These are phyloP conservation scores for Philereme transversata DNA, from an alignment of 2,888 invertebrate species.

Conservation along the genomic window DNA sequence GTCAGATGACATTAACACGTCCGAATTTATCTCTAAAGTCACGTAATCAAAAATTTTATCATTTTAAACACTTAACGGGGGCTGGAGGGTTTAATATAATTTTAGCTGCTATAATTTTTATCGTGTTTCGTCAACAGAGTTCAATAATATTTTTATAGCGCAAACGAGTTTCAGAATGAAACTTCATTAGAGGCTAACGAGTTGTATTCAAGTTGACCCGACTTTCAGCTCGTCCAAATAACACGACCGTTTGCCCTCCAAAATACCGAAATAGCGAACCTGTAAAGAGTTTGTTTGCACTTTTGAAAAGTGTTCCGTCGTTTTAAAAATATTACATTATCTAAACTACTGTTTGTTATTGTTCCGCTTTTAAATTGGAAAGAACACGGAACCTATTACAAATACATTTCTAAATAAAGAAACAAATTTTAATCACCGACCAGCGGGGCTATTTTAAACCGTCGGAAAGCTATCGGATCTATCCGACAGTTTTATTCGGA, in stretches of 20 bases:
- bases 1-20: slow-evolving; percentile 39
- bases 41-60: slow-evolving; percentile 27
- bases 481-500: too few species aligned
- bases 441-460: too few species aligned
- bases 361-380: too few species aligned
- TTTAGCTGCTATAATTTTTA: neutral
- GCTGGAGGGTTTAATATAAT: neutral
- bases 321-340: too few species aligned
- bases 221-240: slow-evolving; percentile 27
- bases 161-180: slow-evolving; percentile 20
- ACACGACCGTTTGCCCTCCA: slow-evolving; percentile 27
- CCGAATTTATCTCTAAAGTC: slow-evolving; percentile 34
- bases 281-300: neutral
- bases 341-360: too few species aligned
- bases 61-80: slow-evolving; percentile 10
- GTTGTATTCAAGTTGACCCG: slow-evolving; percentile 25
- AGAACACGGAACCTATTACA: too few species aligned
- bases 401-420: too few species aligned
- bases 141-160: slow-evolving; percentile 27
- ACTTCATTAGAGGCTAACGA: slow-evolving; percentile 38
- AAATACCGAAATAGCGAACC: slow-evolving; percentile 18
- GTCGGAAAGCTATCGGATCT: too few species aligned
- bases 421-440: too few species aligned
- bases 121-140: neutral
- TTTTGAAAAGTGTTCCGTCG: neutral